phyloP scores from a whole-genome alignment of 2,888 invertebrate species.

The Euzetes globulus region DNA sequence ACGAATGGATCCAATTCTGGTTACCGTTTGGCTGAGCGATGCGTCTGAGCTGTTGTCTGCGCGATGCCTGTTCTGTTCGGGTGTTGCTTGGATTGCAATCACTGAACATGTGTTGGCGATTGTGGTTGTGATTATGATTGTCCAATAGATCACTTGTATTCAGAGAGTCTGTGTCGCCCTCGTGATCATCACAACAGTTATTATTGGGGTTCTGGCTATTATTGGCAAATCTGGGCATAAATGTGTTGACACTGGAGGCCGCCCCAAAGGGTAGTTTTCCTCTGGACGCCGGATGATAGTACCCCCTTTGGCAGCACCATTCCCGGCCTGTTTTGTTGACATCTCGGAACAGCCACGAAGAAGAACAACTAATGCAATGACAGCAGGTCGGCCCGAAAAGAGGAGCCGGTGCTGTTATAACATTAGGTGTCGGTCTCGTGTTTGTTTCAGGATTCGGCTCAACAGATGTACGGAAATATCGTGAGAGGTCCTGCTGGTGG shows the following conservation, averaged over 20 bases:
- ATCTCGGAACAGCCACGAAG: slow-evolving; percentile 34
- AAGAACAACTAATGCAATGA: slow-evolving; percentile 35
- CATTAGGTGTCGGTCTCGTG: neutral
- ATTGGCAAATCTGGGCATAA: slow-evolving; percentile 33
- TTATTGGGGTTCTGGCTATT: neutral
- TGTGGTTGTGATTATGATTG: neutral
- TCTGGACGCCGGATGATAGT: slow-evolving; percentile 36
- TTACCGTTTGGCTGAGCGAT: slow-evolving; percentile 12
- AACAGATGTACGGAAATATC: slow-evolving; percentile 31
- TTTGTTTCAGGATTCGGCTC: neutral
- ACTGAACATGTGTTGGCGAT: neutral
- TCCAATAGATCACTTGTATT: slow-evolving; percentile 16
- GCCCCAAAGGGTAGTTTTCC: slow-evolving; percentile 38
- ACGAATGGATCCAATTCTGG: slow-evolving; percentile 37
- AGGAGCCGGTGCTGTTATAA: slow-evolving; percentile 1
- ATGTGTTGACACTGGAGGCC: slow-evolving; percentile 36
- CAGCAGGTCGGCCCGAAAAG: slow-evolving; percentile 26
- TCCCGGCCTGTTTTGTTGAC: slow-evolving; percentile 22
- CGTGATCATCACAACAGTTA: slow-evolving; percentile 5
- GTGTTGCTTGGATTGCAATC: neutral
- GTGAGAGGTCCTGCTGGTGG: slow-evolving; percentile 24
- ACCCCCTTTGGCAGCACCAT: slow-evolving; percentile 37
- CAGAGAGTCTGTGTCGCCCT: slow-evolving; percentile 8
- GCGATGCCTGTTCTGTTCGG: neutral
- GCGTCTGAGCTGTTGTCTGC: slow-evolving; percentile 4